Base-by-base conservation (phyloP, 2,797 vertebrate species). In the Adrianichthys oophorus region DNA sequence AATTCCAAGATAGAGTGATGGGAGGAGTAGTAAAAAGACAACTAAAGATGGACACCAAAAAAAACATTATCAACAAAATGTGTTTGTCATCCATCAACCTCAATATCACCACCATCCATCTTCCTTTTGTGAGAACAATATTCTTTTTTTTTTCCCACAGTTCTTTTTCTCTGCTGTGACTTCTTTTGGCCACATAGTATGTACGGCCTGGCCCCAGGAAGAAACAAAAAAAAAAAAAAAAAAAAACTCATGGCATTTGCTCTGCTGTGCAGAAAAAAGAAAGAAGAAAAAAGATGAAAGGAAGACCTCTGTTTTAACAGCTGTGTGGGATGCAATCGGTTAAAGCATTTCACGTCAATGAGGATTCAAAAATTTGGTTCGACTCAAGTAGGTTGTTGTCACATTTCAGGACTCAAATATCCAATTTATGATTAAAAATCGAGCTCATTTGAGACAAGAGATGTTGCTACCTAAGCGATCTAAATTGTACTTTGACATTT, bases 271-370 rank as follows among this genome's bases (percentile, higher is more conserved):
- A 73, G 68, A 80, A 60, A 56, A 77, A 71, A 78, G 26, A 59
- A 18, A 15, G 0, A 60, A 47, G 26, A 56, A 70, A 43, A 26
- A 60, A 45, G 61, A 68, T 51, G 68, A 77, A 53, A 74, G 60
- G 46, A 41, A 68, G 72, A 69, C 68, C 70, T 68, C 82, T 78
- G 84, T 87, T 89, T 89, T 79, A 76, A 84, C 86, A 89, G 82
- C 87, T 88, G 86, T 69, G 62, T 54, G 56, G 62, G 68, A 70
- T 77, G 76, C 69, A 48, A 50, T 66, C 40, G 12, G 56, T 63
- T n/a, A 46, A 78, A 59, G 56, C 52, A 24, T 56, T 43, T 15
- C 2, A 51, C 45, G 19, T 18, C 42, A 48, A 54, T 70, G 70
- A 59, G 72, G 74, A 72, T 58, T 46, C 3, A 19, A 51, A 49